Base-by-base conservation (phyloP, 2,888 invertebrate species). In the Argyra leucocephala region DNA sequence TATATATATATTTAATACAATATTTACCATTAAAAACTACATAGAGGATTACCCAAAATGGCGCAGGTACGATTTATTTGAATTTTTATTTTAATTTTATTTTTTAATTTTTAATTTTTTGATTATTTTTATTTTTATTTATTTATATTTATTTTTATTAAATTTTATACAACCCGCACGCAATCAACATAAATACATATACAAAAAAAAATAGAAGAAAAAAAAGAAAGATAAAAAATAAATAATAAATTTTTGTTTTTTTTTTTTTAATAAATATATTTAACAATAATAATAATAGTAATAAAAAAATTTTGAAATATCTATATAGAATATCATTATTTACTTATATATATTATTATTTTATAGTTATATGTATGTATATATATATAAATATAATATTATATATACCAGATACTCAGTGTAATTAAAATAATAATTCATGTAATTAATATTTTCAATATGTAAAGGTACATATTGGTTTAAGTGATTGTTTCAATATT, bases 131-230 rank as follows among this genome's bases (percentile, higher is more conserved):
- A 18, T 12, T 18, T 48, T 48, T 48, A 2, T 48, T 48, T 48
- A 12, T 48, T 18, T 48, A 18, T 48, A 31, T 31, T 31, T 31
- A 31, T 31, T 31, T 31, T 31, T 31, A 31, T 31, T n/a, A 63
- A 57, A 31, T 63, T 37, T 37, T 60, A 59, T 60, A 64, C 37
- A 64, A 64, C 58, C 36, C 15, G 31, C 36, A 58, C 58, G 26
- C 18, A 64, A 64, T 31, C 22, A 59, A 31, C 22, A 23, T 26
- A 63, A 23, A 57, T 15, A 22, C n/a, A 23, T 59, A 18, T n/a
- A 22, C 18, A 48, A 18, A 48, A 21, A 24, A 23, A 48, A 61
- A 64, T 61, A 61, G 21, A 64, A 61, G 18, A 60, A 22, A 36
- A 64, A 48, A 36, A n/a, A 63, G 22, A 63, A 37, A n/a, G 37